A percentile compares a stretch with the other conserved stretches of the same genome.
Evolutionary conservation across 2,113 vertebrate species (phyloP).

Genomic region (Tinamus guttatus): DNA sequence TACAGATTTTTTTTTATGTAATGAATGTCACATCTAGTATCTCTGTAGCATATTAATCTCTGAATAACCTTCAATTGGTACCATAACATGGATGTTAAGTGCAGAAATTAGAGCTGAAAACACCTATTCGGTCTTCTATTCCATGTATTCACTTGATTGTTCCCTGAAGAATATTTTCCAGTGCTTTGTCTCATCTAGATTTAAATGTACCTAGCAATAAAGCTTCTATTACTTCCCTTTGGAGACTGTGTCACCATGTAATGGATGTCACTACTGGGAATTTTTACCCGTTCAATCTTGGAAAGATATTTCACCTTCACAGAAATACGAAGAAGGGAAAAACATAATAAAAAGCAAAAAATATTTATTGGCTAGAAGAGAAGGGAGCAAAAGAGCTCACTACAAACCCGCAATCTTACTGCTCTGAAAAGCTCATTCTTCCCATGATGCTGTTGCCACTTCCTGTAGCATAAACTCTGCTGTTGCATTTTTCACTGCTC

Average conservation of each 20-base stretch:
- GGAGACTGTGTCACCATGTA: slow-evolving; percentile 20
- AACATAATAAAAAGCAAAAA: slow-evolving; percentile 11
- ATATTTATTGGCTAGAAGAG: neutral
- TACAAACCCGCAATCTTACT: neutral
- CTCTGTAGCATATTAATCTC: neutral
- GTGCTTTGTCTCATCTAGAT: slow-evolving; percentile 22
- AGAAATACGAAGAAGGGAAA: neutral
- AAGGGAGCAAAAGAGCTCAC: neutral
- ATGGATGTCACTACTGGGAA: slow-evolving; percentile 47
- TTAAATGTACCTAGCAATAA: slow-evolving; percentile 51
- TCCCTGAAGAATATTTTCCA: slow-evolving; percentile 49
- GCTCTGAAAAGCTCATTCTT: neutral
- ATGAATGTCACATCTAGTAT: neutral
- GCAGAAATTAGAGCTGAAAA: slow-evolving; percentile 26
- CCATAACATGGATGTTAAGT: neutral
- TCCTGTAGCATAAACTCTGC: neutral
- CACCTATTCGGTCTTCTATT: slow-evolving; percentile 26
- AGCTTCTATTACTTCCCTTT: slow-evolving; percentile 26
- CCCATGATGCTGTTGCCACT: neutral
- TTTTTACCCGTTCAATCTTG: neutral
- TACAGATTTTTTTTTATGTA: neutral
- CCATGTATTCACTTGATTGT: slow-evolving; percentile 5
- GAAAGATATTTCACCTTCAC: slow-evolving; percentile 30
- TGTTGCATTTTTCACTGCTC: neutral
- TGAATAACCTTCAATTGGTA: neutral